phyloP scores from a whole-genome alignment of 2,113 vertebrate species.

The Leptobrachium leishanense region DNA sequence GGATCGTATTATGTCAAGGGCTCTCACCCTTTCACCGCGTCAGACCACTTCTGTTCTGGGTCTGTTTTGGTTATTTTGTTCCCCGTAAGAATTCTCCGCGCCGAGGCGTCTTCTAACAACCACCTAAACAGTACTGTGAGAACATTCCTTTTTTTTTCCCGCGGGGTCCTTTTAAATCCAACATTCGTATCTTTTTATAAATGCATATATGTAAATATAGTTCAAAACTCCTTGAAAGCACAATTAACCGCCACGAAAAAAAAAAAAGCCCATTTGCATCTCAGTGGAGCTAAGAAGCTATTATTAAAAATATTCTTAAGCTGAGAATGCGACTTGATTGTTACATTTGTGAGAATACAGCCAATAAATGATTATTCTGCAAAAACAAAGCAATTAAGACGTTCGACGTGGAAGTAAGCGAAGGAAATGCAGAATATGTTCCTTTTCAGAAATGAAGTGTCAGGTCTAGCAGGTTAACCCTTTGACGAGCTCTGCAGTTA shows the following conservation, averaged over 20 bases:
- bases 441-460: no score
- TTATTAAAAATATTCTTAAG: conserved; percentile 21
- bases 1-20: conserved; percentile 61
- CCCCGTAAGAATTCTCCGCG: conserved; percentile 59
- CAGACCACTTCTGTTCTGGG: conserved; percentile 71
- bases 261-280: conserved; percentile 55
- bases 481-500: no score
- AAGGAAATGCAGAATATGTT: no score
- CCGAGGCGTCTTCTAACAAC: conserved; percentile 65
- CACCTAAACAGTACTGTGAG: conserved; percentile 60
- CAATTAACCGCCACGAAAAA: conserved; percentile 59
- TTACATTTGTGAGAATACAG: neutral
- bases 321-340: conserved; percentile 12
- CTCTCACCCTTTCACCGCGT: conserved; percentile 55
- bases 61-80: conserved; percentile 73
- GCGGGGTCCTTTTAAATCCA: conserved; percentile 49
- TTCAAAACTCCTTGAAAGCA: conserved; percentile 56
- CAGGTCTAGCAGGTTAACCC: no score
- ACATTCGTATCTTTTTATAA: conserved; percentile 48
- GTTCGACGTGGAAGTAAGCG: neutral
- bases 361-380: conserved; percentile 1
- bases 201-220: conserved; percentile 52
- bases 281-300: conserved; percentile 42
- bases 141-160: conserved; percentile 44
- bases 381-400: neutral